These are phyloP conservation scores for Adrianichthys oophorus DNA, from an alignment of 2,797 vertebrate species.

Conservation along the genomic window DNA sequence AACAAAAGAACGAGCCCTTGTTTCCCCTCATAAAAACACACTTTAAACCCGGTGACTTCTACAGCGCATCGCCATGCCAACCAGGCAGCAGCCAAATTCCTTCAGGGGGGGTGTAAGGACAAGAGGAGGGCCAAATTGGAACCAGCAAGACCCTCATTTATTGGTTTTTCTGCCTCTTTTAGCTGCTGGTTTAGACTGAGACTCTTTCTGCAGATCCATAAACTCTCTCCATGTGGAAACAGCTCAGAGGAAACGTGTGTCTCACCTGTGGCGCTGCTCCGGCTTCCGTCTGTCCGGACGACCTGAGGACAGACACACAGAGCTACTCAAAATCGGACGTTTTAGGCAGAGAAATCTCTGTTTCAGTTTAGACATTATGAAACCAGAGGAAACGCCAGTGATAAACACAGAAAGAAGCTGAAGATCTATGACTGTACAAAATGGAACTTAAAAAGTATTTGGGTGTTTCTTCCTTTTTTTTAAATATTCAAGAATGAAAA, in stretches of 20 bases:
- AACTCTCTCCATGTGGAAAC: too few relatives aligned
- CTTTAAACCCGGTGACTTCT: slow-evolving; percentile 38
- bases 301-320: slow-evolving; percentile 28
- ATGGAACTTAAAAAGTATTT: too few relatives aligned
- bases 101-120: slow-evolving; percentile 52
- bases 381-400: too few relatives aligned
- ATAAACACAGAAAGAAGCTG: too few relatives aligned
- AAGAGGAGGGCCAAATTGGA: slow-evolving; percentile 15
- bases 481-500: too few relatives aligned
- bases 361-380: too few relatives aligned
- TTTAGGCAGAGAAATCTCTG: not conserved
- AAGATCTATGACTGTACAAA: too few relatives aligned
- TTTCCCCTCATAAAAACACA: slow-evolving; percentile 4
- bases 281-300: slow-evolving; percentile 65
- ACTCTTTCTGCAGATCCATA: too few relatives aligned
- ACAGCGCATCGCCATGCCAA: slow-evolving; percentile 47
- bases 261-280: slow-evolving; percentile 69
- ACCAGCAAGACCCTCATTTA: not conserved
- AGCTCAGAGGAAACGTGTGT: not conserved
- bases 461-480: too few relatives aligned
- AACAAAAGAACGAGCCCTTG: not conserved
- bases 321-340: not conserved
- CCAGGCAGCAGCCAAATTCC: slow-evolving; percentile 43
- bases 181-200: not conserved
- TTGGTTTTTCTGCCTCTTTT: too few relatives aligned